phyloP scores from a whole-genome alignment of 2,888 invertebrate species.

The Macrophya alboannulata region DNA sequence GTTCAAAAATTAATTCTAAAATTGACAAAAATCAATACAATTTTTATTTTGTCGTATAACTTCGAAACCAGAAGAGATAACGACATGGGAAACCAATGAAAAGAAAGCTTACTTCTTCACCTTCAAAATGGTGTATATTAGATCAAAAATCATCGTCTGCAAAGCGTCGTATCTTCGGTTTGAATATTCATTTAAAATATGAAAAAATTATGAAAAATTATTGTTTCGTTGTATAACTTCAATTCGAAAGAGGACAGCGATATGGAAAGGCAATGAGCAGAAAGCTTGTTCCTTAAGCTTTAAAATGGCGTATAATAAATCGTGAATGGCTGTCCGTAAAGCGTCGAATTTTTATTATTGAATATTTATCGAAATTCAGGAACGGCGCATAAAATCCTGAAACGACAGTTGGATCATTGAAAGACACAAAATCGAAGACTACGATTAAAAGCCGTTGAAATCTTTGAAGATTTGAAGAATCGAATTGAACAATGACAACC shows the following conservation, averaged over 20 bases:
- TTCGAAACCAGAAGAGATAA: background rate
- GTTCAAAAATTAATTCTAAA: background rate
- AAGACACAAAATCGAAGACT: background rate
- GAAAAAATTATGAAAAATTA: background rate
- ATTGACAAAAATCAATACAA: background rate
- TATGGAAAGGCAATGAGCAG: background rate
- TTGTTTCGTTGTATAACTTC: background rate
- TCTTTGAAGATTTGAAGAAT: background rate
- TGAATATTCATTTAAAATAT: background rate
- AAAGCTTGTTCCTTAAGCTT: background rate
- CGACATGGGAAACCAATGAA: background rate
- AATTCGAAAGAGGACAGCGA: background rate
- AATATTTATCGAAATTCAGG: too few relatives aligned
- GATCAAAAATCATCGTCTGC: background rate
- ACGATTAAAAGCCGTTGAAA: background rate
- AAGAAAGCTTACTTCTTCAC: background rate
- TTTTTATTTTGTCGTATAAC: background rate
- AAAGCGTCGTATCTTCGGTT: background rate
- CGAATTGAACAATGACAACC: constrained; percentile 8
- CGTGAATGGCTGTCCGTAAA: background rate
- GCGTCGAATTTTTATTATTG: too few relatives aligned
- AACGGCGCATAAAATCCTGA: background rate
- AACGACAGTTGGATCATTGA: background rate
- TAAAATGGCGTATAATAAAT: background rate
- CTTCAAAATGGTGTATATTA: background rate